These are phyloP conservation scores for Frankliniella fusca DNA, from an alignment of 2,888 invertebrate species.

Conservation along the genomic window DNA sequence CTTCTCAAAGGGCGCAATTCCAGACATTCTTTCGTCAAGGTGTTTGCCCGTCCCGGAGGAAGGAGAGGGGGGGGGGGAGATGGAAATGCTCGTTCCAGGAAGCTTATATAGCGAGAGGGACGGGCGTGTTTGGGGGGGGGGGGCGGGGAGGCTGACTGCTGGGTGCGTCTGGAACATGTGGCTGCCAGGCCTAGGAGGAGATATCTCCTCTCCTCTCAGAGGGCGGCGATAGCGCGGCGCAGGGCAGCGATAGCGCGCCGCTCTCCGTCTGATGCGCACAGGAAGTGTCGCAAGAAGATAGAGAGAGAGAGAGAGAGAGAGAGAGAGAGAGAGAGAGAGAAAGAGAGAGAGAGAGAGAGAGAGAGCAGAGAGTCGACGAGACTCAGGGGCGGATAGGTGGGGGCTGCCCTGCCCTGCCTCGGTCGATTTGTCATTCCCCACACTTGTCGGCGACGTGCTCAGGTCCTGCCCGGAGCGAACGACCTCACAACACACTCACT, in stretches of 20 bases:
- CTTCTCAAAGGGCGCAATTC: neutral
- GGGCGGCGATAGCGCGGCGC: neutral
- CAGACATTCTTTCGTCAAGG: neutral
- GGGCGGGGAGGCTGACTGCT: no score
- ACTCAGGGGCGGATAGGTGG: no score
- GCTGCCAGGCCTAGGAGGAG: neutral
- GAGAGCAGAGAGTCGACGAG: no score
- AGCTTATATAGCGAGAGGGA: neutral
- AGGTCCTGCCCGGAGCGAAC: neutral
- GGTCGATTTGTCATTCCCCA: constrained; percentile 5
- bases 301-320: no score
- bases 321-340: no score
- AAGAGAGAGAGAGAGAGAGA: no score
- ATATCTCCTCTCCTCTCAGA: no score
- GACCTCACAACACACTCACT: neutral
- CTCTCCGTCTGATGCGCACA: no score
- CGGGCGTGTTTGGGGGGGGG: neutral
- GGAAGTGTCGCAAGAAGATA: no score
- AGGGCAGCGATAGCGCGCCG: neutral
- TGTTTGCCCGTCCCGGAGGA: neutral
- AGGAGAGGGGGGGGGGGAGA: neutral
- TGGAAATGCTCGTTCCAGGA: neutral
- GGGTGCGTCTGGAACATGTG: neutral
- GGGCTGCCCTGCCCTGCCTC: no score
- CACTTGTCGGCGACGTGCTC: neutral